Percentiles rank a stretch among this genome's conserved stretches.
These are phyloP conservation scores for Poeciliopsis turrubarensis DNA, from an alignment of 2,113 vertebrate genomes.

Conservation along the genomic window DNA sequence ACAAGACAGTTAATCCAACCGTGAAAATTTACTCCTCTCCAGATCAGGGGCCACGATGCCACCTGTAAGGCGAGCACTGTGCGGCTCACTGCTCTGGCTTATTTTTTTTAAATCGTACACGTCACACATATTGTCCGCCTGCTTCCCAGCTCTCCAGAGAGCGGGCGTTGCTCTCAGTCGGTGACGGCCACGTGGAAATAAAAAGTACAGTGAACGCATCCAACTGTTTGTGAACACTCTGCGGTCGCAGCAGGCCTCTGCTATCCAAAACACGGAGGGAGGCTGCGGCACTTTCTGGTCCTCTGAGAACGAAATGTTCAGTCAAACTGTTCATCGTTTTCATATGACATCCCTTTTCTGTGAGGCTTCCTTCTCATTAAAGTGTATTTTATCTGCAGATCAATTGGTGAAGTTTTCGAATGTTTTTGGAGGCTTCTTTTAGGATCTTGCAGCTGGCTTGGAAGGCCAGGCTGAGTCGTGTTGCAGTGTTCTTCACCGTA, in stretches of 20 bases:
- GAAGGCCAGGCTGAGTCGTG: too few species aligned
- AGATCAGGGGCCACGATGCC: neutral
- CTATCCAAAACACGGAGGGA: constrained; percentile 38
- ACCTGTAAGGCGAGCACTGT: neutral
- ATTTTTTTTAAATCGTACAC: neutral
- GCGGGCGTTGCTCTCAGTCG: constrained; percentile 33
- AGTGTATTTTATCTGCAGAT: too few species aligned
- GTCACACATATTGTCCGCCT: neutral
- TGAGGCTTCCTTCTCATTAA: too few species aligned
- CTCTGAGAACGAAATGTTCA: constrained; percentile 21
- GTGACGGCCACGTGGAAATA: neutral
- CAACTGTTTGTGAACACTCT: constrained; percentile 43
- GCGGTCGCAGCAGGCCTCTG: constrained; percentile 28
- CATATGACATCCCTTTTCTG: too few species aligned
- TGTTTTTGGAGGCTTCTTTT: too few species aligned
- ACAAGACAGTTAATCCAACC: constrained; percentile 17
- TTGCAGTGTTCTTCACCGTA: too few species aligned
- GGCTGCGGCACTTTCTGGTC: constrained; percentile 13
- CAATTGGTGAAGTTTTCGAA: too few species aligned
- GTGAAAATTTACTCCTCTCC: constrained; percentile 5
- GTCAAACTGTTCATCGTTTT: neutral
- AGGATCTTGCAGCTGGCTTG: too few species aligned
- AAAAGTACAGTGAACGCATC: constrained; percentile 29
- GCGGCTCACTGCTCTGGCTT: neutral
- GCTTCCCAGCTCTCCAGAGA: constrained; percentile 20